phyloP scores from a whole-genome alignment of 2,888 invertebrate species.

The Cantharis nigra region DNA sequence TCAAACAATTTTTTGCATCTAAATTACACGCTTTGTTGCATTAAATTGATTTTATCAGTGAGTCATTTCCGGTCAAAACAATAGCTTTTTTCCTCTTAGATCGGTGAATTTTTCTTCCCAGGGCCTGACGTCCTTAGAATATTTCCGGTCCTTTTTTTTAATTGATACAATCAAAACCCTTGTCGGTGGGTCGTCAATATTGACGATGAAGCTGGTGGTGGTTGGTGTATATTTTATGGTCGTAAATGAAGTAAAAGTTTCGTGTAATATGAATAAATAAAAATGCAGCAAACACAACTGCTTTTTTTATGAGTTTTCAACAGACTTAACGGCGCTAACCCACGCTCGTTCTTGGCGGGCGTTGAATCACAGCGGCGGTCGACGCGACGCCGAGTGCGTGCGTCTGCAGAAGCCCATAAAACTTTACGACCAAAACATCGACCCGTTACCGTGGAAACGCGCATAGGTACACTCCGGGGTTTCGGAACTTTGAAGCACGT shows the following conservation, averaged over 20 bases:
- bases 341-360: slow-evolving; percentile 41
- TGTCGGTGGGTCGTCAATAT: background rate
- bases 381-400: slow-evolving; percentile 52
- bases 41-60: slow-evolving; percentile 3
- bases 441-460: slow-evolving; percentile 55
- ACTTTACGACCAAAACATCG: slow-evolving; percentile 57
- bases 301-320: slow-evolving; percentile 49
- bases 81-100: background rate
- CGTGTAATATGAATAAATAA: background rate
- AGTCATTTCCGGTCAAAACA: background rate
- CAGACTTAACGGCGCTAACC: slow-evolving; percentile 49
- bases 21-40: background rate
- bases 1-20: background rate
- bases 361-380: slow-evolving; percentile 47
- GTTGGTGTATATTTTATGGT: background rate
- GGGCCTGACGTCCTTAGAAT: background rate
- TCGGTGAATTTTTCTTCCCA: background rate
- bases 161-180: background rate
- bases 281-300: slow-evolving; percentile 39
- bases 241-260: background rate
- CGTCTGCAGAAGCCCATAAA: slow-evolving; percentile 54
- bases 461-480: slow-evolving; percentile 42
- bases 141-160: background rate
- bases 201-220: background rate
- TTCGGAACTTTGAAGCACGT: slow-evolving; percentile 20